Evolutionary conservation across 2,888 invertebrate genomes (phyloP).

Genomic region (Pristionchus arcanus): DNA sequence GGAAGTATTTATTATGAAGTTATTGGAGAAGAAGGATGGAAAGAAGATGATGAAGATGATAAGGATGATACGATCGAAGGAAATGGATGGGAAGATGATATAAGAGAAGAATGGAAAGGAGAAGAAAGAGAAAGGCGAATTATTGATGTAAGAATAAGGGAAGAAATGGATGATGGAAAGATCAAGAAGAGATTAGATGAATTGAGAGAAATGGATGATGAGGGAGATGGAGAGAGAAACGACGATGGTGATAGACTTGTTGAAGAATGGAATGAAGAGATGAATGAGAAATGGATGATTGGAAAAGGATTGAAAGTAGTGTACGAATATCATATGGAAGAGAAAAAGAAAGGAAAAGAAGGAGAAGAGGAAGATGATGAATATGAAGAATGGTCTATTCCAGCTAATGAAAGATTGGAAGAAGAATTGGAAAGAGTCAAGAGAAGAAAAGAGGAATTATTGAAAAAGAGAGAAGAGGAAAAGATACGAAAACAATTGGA

Average conservation of each 20-base stretch:
- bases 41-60: slow-evolving; percentile 46
- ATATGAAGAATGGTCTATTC: slow-evolving; percentile 1
- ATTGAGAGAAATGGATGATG: not conserved
- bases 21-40: slow-evolving; percentile 49
- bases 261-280: slow-evolving; percentile 2
- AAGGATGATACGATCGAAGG: slow-evolving; percentile 51
- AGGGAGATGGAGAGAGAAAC: slow-evolving; percentile 3
- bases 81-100: slow-evolving; percentile 55
- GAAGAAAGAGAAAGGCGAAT: slow-evolving; percentile 10
- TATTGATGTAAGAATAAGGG: slow-evolving; percentile 9
- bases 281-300: slow-evolving; percentile 1
- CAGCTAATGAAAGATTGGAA: slow-evolving; percentile 1
- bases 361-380: slow-evolving; percentile 35
- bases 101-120: not conserved
- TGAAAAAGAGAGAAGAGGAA: not conserved
- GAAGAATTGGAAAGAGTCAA: not conserved
- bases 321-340: not conserved
- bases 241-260: not conserved
- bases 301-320: slow-evolving; percentile 3
- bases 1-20: slow-evolving; percentile 60
- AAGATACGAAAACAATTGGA: not conserved
- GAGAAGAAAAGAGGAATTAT: slow-evolving; percentile 7
- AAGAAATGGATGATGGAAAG: not conserved
- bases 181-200: slow-evolving; percentile 1
- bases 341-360: not conserved